These are phyloP conservation scores for Oxyruncus cristatus DNA, from an alignment of 2,113 vertebrate genomes.

Conservation along the genomic window DNA sequence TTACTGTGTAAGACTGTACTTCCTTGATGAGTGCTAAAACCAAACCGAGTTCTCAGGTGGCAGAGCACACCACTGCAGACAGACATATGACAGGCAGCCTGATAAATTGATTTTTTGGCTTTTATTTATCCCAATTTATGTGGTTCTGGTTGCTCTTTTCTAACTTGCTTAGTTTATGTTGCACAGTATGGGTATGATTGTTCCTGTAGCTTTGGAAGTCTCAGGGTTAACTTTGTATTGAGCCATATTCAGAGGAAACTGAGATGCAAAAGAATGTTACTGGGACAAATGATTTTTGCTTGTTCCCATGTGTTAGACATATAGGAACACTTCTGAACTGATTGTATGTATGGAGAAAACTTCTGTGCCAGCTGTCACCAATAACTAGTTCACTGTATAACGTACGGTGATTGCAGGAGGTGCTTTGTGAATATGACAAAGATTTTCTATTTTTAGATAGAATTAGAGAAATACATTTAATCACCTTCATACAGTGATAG, in stretches of 20 bases:
- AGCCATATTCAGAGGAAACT: background rate
- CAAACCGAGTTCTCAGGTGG: background rate
- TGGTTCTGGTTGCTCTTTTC: background rate
- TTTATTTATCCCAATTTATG: background rate
- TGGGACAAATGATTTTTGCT: background rate
- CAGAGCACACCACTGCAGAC: background rate
- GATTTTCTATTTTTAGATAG: background rate
- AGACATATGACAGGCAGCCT: background rate
- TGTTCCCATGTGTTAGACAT: background rate
- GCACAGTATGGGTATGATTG: background rate
- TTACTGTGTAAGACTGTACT: background rate
- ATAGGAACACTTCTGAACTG: background rate
- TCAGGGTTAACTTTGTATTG: background rate
- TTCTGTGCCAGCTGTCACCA: background rate
- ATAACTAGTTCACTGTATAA: background rate
- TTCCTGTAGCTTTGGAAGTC: background rate
- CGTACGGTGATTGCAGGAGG: background rate
- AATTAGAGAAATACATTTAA: background rate
- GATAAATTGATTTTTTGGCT: background rate
- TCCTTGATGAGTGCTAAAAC: background rate
- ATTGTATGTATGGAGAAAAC: background rate
- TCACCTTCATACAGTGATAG: background rate
- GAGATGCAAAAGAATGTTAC: background rate
- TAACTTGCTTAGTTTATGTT: background rate
- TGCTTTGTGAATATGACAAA: background rate